These are phyloP conservation scores for Platichthys flesus DNA, from an alignment of 2,113 vertebrate genomes.

Conservation along the genomic window DNA sequence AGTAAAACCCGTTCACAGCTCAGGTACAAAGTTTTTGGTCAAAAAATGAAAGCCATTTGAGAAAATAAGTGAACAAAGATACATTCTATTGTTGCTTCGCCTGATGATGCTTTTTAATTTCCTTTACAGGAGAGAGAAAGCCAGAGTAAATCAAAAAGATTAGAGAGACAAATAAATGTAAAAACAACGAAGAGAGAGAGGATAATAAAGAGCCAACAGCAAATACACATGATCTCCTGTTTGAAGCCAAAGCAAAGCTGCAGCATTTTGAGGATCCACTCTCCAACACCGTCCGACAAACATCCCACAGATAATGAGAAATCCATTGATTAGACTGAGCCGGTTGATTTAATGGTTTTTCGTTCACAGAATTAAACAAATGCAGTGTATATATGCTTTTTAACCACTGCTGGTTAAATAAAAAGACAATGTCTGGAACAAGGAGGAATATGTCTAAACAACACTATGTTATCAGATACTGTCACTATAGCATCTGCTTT, in stretches of 20 bases:
- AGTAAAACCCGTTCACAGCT: neutral
- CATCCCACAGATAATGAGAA: conserved; percentile 46
- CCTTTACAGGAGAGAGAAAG: neutral
- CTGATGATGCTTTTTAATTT: conserved; percentile 3
- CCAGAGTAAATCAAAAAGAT: neutral
- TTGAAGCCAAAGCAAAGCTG: conserved; percentile 10
- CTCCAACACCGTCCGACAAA: conserved; percentile 32
- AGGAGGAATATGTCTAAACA: neutral
- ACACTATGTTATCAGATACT: neutral
- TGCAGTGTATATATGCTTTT: conserved; percentile 11
- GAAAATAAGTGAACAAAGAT: neutral
- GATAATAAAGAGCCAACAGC: neutral
- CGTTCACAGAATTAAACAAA: neutral
- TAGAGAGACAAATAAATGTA: conserved; percentile 6
- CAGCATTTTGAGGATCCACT: conserved; percentile 19
- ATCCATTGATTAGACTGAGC: conserved; percentile 44
- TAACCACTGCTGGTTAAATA: conserved; percentile 23
- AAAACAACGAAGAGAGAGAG: neutral
- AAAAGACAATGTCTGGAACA: neutral
- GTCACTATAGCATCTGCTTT: neutral
- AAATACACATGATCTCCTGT: neutral
- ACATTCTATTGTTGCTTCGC: neutral
- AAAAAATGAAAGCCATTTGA: too few species aligned
- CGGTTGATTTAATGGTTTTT: conserved; percentile 49
- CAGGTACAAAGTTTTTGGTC: too few species aligned